phyloP scores from a whole-genome alignment of 1,140 invertebrate genomes.

The Dendroctonus valens region DNA sequence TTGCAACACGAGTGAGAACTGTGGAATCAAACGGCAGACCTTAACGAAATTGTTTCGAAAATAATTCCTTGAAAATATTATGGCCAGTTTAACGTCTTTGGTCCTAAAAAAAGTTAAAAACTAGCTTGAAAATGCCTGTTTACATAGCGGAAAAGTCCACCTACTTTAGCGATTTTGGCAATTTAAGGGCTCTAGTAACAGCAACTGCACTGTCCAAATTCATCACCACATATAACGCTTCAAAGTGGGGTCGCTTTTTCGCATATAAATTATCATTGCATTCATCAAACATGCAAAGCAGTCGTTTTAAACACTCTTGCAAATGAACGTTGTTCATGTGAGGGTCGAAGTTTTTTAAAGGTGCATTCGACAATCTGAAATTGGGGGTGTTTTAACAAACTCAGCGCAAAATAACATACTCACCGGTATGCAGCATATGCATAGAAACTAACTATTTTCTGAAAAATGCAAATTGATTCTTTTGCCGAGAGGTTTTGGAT shows the following conservation, averaged over 20 bases:
- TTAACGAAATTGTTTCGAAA: conserved; percentile 55
- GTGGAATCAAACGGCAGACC: conserved; percentile 50
- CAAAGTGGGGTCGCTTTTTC: conserved; percentile 50
- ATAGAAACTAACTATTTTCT: conserved; percentile 67
- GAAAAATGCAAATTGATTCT: conserved; percentile 58
- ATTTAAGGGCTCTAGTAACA: conserved; percentile 52
- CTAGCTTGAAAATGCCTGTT: too few relatives aligned
- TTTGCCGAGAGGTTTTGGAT: conserved; percentile 62
- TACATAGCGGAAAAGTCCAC: background rate
- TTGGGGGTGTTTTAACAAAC: conserved; percentile 11
- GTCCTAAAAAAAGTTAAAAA: conserved; percentile 36
- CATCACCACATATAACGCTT: conserved; percentile 60
- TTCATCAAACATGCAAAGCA: conserved; percentile 59
- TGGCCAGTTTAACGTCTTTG: conserved; percentile 29
- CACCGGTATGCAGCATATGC: conserved; percentile 67
- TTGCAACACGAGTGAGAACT: conserved; percentile 54
- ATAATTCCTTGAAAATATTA: conserved; percentile 54
- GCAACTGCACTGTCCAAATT: conserved; percentile 57
- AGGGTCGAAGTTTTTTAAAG: conserved; percentile 56
- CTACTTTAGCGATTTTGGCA: conserved; percentile 33
- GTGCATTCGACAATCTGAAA: conserved; percentile 55
- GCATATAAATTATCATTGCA: conserved; percentile 38
- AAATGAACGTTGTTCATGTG: conserved; percentile 61
- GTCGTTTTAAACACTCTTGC: conserved; percentile 58
- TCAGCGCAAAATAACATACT: conserved; percentile 14